A percentile compares a stretch with the other conserved stretches of the same genome.
These are phyloP conservation scores for Sepioteuthis lessoniana DNA, from an alignment of 2,888 invertebrate genomes.

Conservation along the genomic window DNA sequence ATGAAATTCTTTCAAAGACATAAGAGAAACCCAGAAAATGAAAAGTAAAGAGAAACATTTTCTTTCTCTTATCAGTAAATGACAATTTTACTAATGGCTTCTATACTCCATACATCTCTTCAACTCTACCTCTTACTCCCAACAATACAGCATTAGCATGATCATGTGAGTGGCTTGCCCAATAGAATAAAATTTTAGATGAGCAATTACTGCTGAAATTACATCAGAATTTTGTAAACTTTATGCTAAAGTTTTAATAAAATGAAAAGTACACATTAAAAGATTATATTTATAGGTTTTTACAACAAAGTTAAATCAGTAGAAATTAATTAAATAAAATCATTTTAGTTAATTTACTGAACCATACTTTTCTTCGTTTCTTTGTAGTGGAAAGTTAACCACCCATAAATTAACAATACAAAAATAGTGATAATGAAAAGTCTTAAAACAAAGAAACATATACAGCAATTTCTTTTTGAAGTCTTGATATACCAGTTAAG, in stretches of 20 bases:
- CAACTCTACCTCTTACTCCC: neutral
- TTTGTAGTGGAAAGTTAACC: no score
- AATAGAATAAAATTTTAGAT: neutral
- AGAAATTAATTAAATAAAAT: no score
- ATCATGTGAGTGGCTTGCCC: neutral
- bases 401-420: no score
- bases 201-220: neutral
- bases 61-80: neutral
- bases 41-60: constrained; percentile 7
- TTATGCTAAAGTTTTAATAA: neutral
- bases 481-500: no score
- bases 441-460: no score
- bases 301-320: neutral
- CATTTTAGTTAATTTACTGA: no score
- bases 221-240: neutral
- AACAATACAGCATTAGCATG: neutral
- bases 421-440: no score
- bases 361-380: no score
- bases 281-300: neutral
- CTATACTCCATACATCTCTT: neutral
- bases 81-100: constrained; percentile 33
- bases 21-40: constrained; percentile 9
- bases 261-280: neutral
- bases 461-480: no score
- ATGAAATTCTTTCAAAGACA: constrained; percentile 33